phyloP scores from a whole-genome alignment of 2,797 vertebrate species.

The Notolabrus celidotus region DNA sequence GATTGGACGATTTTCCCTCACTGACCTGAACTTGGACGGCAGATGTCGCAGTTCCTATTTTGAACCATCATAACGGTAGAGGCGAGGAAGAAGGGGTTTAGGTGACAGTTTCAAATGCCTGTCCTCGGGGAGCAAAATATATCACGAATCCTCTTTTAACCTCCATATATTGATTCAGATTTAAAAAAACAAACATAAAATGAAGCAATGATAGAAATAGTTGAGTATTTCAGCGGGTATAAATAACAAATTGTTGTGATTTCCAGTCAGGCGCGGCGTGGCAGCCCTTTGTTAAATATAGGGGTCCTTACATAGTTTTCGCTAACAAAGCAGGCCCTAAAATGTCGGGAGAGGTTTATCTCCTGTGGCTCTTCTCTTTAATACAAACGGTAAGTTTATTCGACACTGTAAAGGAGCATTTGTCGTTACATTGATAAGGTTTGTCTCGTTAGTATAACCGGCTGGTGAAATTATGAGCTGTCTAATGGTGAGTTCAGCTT shows the following conservation, averaged over 20 bases:
- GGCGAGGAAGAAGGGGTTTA: constrained; percentile 45
- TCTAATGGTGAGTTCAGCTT: neutral
- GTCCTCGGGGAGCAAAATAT: neutral
- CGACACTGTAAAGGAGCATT: accelerated
- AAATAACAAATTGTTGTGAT: accelerated
- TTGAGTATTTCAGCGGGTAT: accelerated
- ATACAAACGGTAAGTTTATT: constrained; percentile 83
- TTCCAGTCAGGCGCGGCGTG: constrained; percentile 45
- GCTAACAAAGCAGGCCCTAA: constrained; percentile 68
- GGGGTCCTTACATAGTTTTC: constrained; percentile 54
- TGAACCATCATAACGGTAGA: accelerated
- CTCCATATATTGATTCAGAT: accelerated
- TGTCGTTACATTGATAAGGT: accelerated
- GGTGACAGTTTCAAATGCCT: constrained; percentile 35
- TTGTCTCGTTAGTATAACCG: accelerated
- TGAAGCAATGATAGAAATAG: accelerated
- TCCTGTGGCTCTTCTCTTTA: constrained; percentile 84
- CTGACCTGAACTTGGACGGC: constrained; percentile 7
- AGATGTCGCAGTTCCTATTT: constrained; percentile 59
- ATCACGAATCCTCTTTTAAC: accelerated
- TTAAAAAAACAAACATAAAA: accelerated
- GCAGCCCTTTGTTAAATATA: neutral
- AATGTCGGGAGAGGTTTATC: constrained; percentile 86
- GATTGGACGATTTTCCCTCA: constrained; percentile 66
- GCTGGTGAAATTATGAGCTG: neutral